Conservation (phyloP, 2,113 vertebrate species). For the Illadopsis cleaveri region DNA sequence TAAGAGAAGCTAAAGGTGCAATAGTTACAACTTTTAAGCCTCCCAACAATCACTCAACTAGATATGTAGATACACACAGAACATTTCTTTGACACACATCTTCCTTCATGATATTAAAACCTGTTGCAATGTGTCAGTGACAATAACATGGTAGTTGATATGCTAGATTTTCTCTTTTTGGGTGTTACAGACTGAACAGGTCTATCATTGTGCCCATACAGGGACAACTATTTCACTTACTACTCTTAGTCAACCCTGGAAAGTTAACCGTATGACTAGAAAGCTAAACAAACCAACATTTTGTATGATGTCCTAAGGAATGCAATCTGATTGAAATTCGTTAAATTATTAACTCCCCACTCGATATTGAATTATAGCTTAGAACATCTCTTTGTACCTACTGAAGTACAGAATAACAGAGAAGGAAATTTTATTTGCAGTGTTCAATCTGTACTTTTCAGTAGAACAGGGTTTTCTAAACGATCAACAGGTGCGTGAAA, state of each 20-base stretch:
- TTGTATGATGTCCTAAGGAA: background rate
- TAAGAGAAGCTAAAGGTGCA: background rate
- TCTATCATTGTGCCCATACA: background rate
- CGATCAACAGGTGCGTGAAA: background rate
- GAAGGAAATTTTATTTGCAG: background rate
- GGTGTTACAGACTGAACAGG: background rate
- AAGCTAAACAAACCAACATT: background rate
- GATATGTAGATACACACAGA: background rate
- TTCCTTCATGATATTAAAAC: background rate
- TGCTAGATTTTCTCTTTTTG: background rate
- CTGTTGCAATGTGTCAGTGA: background rate
- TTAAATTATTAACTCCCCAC: background rate
- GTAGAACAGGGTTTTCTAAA: background rate
- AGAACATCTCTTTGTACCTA: background rate
- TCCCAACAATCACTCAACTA: background rate
- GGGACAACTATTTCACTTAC: background rate
- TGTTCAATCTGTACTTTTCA: background rate
- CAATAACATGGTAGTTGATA: background rate
- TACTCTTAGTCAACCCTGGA: background rate
- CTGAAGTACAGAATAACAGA: background rate
- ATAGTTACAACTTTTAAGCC: background rate
- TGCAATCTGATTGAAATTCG: background rate
- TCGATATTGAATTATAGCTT: background rate
- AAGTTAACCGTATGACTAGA: background rate
- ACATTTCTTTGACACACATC: background rate